Conservation (phyloP, 2,797 vertebrate genomes). For the Tokudaia tokunoshimensis region DNA sequence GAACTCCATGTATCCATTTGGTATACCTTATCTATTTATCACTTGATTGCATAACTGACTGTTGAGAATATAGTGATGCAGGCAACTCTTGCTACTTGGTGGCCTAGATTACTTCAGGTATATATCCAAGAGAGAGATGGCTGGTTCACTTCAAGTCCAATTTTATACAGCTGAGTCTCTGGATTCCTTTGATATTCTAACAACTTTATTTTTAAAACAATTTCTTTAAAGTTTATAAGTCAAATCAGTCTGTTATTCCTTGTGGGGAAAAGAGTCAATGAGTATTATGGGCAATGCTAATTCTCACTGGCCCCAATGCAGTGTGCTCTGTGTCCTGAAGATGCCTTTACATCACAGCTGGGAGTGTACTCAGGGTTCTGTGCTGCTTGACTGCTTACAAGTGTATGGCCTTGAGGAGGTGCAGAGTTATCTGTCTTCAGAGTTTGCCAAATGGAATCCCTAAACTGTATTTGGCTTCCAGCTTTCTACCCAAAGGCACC, state of each 20-base stretch:
- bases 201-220: not conserved
- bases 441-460: not conserved
- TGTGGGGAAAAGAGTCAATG: not conserved
- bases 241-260: not conserved
- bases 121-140: not conserved
- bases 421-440: rapidly evolving
- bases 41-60: not conserved
- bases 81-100: not conserved
- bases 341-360: not conserved
- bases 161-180: not conserved
- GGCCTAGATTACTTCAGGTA: not conserved
- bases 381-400: not conserved
- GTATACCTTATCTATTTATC: not conserved
- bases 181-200: not conserved
- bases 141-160: not conserved
- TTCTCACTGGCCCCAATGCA: not conserved
- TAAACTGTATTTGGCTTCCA: not conserved
- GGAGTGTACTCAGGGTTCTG: not conserved
- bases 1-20: not conserved
- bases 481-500: not conserved
- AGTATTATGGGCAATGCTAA: not conserved
- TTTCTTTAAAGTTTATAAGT: not conserved
- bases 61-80: not conserved
- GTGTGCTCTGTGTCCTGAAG: not conserved
- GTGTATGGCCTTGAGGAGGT: not conserved